Evolutionary conservation across 2,888 invertebrate species (phyloP), one percentile per base, ranked within the genome.

Genomic region (Spodoptera picta): DNA sequence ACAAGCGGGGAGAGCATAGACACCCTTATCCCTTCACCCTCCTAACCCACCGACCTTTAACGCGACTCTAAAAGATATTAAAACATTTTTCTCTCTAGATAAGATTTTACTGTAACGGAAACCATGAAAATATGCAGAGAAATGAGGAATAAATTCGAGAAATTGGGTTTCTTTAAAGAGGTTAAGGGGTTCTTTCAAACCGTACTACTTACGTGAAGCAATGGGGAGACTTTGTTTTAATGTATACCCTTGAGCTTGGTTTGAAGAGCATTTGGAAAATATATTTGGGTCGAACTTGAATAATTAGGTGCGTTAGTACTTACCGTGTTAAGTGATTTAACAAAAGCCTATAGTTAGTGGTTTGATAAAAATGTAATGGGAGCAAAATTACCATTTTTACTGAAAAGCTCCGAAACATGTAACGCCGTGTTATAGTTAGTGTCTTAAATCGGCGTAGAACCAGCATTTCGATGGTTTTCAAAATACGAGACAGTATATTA

Each of bases 11-110:
- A 81, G 87, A 79, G 84, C 85, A 82, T 81, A 75, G 82, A 77
- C 80, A 85, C 81, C 85, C 88, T 88, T 88, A 90, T 87, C 88
- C 87, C 86, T 70, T 85, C 89, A 86, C 91, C 90, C 90, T 87
- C 88, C 86, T 83, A 86, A 87, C 88, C 80, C 82, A 70, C 65
- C 83, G 82, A 80, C 80, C 75, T 77, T 69, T 68, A 70, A 70
- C 60, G 69, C 61, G 63, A 69, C 54, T 65, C 67, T 73, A 74
- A 73, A 75, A 82, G 75, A 81, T 84, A 83, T 83, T 83, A 81
- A 81, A 83, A 71, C 60, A 70, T 60, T 76, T 68, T 69, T 77
- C 66, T 62, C 69, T 73, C 72, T 62, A 75, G 77, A 82, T 80
- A 79, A 75, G 74, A 65, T 77, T 80, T 82, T 82, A 82, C 80